Conservation (phyloP, 2,113 vertebrate genomes). For the Morone chrysops region DNA sequence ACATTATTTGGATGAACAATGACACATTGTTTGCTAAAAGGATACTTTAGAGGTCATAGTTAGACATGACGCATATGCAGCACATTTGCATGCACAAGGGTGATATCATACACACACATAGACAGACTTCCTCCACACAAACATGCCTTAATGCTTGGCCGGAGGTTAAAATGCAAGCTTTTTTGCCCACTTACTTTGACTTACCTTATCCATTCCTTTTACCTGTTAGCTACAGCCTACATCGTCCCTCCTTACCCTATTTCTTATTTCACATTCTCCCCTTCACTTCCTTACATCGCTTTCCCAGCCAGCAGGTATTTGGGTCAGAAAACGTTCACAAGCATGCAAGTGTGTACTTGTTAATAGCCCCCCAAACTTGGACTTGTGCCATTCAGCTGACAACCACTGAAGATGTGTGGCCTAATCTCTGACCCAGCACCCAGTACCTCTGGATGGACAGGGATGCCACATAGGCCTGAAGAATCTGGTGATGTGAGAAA, state of each 20-base stretch:
- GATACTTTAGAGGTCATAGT: conserved; percentile 28
- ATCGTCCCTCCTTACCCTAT: neutral
- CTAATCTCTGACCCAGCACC: conserved; percentile 8
- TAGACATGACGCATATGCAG: conserved; percentile 24
- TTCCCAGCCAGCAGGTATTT: conserved; percentile 43
- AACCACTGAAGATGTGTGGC: neutral
- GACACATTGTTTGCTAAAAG: conserved; percentile 37
- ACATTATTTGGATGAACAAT: conserved; percentile 58
- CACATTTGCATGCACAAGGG: conserved; percentile 34
- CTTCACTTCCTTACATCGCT: neutral
- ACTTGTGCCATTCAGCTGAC: conserved; percentile 20
- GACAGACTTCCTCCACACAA: conserved; percentile 27
- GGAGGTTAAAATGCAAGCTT: conserved; percentile 10
- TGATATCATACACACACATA: conserved; percentile 40
- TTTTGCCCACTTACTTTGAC: neutral
- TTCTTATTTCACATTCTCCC: neutral
- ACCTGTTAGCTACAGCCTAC: neutral
- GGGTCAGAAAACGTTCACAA: conserved; percentile 42
- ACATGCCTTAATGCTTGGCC: conserved; percentile 15
- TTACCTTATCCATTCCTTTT: conserved; percentile 1
- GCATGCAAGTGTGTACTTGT: neutral
- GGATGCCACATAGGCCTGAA: neutral
- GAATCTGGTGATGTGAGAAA: conserved; percentile 2
- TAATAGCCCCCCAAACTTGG: conserved; percentile 16
- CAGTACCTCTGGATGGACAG: neutral